A percentile compares a stretch with the other conserved stretches of the same genome.
Conservation (phyloP, 2,113 vertebrate species). For the Hemiprocne comata region DNA sequence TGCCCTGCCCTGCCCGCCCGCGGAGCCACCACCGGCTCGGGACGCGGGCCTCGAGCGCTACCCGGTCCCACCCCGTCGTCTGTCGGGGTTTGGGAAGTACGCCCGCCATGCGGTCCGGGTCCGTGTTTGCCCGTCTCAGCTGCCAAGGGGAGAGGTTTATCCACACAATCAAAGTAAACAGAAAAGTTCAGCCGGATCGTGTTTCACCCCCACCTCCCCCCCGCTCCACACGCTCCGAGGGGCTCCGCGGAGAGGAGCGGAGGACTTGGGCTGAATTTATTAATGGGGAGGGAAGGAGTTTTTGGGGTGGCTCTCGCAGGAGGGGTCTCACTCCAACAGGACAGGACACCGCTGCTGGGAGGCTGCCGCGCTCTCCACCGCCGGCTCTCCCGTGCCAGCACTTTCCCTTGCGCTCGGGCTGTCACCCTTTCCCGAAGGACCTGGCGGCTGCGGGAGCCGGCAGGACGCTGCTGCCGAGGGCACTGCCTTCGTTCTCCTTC, state of each 20-base stretch:
- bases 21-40: too few species aligned
- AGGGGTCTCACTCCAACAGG: background rate
- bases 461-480: background rate
- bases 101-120: background rate
- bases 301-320: background rate
- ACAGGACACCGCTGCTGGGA: background rate
- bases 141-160: slow-evolving; percentile 14
- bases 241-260: background rate
- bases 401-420: background rate
- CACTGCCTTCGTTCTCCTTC: background rate
- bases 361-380: background rate
- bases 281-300: background rate
- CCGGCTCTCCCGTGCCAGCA: background rate
- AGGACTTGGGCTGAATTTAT: accelerated
- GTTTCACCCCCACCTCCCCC: background rate
- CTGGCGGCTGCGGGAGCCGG: background rate
- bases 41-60: background rate
- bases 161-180: background rate
- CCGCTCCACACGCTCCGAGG: background rate
- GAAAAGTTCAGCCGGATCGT: background rate
- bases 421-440: background rate
- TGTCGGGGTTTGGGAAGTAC: background rate
- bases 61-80: background rate
- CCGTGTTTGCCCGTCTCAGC: background rate
- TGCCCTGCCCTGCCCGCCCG: too few species aligned